These are phyloP conservation scores for Pterois miles DNA, from an alignment of 2,797 vertebrate species.

Conservation along the genomic window DNA sequence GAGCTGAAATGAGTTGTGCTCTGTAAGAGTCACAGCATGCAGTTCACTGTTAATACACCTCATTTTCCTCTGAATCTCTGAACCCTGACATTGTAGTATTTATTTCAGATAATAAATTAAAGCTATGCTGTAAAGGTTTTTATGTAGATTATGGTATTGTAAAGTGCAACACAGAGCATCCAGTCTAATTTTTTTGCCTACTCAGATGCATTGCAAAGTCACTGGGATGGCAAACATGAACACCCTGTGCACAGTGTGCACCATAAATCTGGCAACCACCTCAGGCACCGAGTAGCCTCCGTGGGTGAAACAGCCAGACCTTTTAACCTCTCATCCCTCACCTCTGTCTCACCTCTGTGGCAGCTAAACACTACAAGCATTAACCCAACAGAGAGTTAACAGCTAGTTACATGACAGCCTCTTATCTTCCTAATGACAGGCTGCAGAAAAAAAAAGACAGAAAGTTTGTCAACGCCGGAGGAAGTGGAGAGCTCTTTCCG, in stretches of 20 bases:
- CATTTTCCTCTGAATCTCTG: not conserved
- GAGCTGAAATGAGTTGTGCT: not conserved
- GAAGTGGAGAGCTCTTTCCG: not conserved
- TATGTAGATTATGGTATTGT: not conserved
- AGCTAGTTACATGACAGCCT: conserved; percentile 38
- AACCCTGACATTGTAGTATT: not conserved
- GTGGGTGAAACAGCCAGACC: not conserved
- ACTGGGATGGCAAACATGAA: not conserved
- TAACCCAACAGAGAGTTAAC: conserved; percentile 36
- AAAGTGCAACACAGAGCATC: not conserved
- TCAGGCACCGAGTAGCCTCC: conserved; percentile 14
- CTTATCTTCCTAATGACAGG: conserved; percentile 55
- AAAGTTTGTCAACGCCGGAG: not conserved
- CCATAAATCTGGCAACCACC: conserved; percentile 30
- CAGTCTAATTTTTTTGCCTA: not conserved
- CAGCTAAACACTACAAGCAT: conserved; percentile 26
- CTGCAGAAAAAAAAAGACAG: conserved; percentile 4
- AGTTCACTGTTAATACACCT: not conserved
- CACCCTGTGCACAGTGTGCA: not conserved
- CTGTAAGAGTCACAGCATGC: not conserved
- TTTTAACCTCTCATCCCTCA: conserved; percentile 33
- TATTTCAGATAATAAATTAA: not conserved
- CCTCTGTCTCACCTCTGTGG: conserved; percentile 39
- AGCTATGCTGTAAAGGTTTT: not conserved
- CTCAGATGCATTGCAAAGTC: not conserved